Evolutionary conservation across 2,113 vertebrate genomes (phyloP).

Genomic region (Pantherophis guttatus): DNA sequence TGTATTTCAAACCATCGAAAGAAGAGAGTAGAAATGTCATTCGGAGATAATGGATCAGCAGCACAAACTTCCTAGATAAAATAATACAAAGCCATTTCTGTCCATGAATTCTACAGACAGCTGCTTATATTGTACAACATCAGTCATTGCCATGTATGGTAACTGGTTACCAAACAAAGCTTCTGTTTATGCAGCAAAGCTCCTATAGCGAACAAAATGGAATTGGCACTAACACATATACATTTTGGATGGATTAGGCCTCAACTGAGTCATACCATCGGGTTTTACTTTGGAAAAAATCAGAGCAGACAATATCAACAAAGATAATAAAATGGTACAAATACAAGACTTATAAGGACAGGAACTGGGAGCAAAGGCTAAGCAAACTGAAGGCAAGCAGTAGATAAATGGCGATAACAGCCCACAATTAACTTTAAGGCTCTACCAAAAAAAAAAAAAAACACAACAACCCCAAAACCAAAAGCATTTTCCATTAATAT

Average conservation of each 20-base stretch:
- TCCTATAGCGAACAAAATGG: neutral
- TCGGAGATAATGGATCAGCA: neutral
- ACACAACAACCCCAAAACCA: neutral
- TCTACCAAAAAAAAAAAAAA: neutral
- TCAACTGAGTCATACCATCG: neutral
- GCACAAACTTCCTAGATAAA: neutral
- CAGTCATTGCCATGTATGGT: conserved; percentile 22
- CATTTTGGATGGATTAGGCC: neutral
- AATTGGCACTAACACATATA: neutral
- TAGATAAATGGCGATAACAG: neutral
- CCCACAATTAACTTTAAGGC: neutral
- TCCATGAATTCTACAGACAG: conserved; percentile 1
- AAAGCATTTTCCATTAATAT: neutral
- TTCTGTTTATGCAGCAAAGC: neutral
- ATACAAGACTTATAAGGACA: neutral
- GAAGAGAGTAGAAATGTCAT: neutral
- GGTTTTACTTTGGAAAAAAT: neutral
- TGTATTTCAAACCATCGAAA: neutral
- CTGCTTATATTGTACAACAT: neutral
- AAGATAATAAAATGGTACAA: neutral
- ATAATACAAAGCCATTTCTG: neutral
- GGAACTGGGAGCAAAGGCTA: conserved; percentile 8
- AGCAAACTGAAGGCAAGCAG: neutral
- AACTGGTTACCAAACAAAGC: conserved; percentile 12
- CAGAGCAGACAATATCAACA: neutral